These are phyloP conservation scores for Epinotia ramella DNA, from an alignment of 2,888 invertebrate species.

Conservation along the genomic window DNA sequence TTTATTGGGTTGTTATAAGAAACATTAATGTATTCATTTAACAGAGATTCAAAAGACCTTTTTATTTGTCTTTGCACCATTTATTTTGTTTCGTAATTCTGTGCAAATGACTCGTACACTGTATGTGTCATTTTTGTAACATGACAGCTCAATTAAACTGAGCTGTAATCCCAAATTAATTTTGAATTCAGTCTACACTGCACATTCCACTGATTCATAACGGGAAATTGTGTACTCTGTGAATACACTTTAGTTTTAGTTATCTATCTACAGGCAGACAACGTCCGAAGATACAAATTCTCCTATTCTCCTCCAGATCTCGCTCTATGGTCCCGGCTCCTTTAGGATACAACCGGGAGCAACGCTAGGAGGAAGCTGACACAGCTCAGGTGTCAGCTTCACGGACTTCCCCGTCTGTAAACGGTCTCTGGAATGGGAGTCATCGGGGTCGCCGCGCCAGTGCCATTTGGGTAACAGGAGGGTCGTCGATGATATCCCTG, in stretches of 20 bases:
- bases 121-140: not conserved
- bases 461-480: no score
- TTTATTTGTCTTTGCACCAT: not conserved
- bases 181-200: not conserved
- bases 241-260: not conserved
- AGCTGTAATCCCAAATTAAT: constrained; percentile 9
- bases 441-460: no score
- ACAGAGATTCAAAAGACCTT: not conserved
- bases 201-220: not conserved
- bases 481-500: no score
- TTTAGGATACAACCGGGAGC: no score
- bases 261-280: not conserved
- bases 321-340: no score
- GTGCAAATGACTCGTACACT: not conserved
- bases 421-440: no score
- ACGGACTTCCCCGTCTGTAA: no score
- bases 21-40: constrained; percentile 17
- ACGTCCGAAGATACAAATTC: no score
- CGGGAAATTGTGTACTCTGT: not conserved
- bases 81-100: not conserved
- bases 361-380: no score
- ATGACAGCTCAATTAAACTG: constrained; percentile 16
- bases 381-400: no score
- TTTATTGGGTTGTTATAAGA: constrained; percentile 6
- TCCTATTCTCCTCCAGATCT: no score